Conservation (phyloP, 2,797 vertebrate species). For the Cossypha polioptera region DNA sequence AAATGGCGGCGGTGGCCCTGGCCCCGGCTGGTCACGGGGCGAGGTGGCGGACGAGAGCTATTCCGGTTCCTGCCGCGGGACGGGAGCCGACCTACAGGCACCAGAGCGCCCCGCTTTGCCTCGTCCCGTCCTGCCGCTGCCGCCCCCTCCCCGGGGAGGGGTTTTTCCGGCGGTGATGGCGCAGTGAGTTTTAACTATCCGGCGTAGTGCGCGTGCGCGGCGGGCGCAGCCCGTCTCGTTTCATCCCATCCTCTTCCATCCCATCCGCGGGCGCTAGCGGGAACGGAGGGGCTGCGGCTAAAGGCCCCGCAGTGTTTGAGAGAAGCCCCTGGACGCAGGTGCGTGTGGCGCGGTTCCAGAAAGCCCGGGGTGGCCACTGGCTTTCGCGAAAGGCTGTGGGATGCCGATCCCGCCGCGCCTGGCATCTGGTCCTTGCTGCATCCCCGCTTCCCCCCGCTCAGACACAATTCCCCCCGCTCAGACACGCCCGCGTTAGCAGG, state of each 20-base stretch:
- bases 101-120: background rate
- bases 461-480: background rate
- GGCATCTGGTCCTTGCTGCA: accelerated
- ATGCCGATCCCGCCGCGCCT: too few relatives aligned
- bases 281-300: accelerated
- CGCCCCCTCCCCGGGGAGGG: background rate
- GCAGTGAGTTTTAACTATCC: constrained; percentile 27
- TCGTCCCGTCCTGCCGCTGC: accelerated
- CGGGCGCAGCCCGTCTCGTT: accelerated
- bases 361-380: background rate
- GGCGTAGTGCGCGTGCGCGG: constrained; percentile 20
- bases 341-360: background rate
- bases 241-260: accelerated
- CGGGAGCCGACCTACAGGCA: background rate
- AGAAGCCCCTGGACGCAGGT: background rate
- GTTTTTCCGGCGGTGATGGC: constrained; percentile 31
- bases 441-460: accelerated
- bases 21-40: background rate
- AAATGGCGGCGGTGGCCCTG: constrained; percentile 56
- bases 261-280: accelerated
- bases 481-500: background rate
- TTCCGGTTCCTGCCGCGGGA: too few relatives aligned
- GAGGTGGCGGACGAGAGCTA: background rate
- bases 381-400: background rate
- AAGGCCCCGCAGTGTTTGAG: background rate